phyloP scores from a whole-genome alignment of 2,113 vertebrate species.

The Phoenicopterus ruber region DNA sequence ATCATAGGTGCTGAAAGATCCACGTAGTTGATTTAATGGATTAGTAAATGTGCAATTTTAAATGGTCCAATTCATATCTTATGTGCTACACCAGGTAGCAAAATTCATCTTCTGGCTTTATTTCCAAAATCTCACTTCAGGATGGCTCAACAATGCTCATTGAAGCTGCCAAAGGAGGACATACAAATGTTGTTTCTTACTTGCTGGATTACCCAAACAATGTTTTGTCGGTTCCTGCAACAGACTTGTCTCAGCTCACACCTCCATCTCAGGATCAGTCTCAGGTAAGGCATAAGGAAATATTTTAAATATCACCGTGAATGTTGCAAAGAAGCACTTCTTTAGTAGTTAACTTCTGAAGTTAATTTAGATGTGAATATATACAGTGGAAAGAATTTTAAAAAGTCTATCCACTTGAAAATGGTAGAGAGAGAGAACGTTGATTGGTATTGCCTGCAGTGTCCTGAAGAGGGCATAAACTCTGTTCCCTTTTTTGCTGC shows the following conservation, averaged over 20 bases:
- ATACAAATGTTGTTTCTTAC: conserved; percentile 98
- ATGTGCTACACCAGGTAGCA: fast-evolving
- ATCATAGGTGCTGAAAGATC: neutral
- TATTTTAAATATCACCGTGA: neutral
- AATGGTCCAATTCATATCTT: neutral
- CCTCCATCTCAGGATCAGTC: conserved; percentile 95
- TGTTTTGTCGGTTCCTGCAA: conserved; percentile 88
- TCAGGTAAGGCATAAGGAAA: conserved; percentile 80
- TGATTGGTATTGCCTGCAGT: neutral
- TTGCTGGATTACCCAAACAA: conserved; percentile 99
- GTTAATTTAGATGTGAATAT: neutral
- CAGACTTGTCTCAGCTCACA: conserved; percentile 92
- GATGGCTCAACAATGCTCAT: conserved; percentile 99
- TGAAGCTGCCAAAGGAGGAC: conserved; percentile 98
- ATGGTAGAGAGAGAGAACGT: neutral
- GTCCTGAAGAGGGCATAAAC: neutral
- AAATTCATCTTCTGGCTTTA: neutral
- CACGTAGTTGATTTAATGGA: neutral
- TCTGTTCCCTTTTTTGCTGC: neutral
- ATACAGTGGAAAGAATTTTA: neutral
- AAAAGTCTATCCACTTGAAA: neutral
- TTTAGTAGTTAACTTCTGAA: neutral
- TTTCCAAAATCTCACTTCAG: conserved; percentile 68
- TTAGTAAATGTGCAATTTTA: neutral
- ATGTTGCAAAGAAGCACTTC: neutral